These are phyloP conservation scores for Brachionus manjavacas DNA, from an alignment of 1,140 invertebrate genomes.

Conservation along the genomic window DNA sequence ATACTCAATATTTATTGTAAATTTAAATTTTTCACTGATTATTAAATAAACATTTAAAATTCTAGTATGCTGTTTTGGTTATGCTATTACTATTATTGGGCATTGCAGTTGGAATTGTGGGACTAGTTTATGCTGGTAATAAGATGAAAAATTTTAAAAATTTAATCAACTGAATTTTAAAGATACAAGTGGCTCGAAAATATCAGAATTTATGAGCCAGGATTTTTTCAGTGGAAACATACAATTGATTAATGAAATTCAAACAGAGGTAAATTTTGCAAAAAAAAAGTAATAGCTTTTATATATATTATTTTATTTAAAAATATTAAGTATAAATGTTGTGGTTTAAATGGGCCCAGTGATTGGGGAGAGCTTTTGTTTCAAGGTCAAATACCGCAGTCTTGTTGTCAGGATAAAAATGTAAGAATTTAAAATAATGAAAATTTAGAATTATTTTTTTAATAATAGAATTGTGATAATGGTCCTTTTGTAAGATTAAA, in stretches of 20 bases:
- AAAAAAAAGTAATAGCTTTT: no score
- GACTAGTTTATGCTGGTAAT: background rate
- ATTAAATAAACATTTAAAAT: background rate
- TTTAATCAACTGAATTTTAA: background rate
- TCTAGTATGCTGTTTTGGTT: background rate
- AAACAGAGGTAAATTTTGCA: background rate
- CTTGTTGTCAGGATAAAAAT: background rate
- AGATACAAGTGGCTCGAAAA: background rate
- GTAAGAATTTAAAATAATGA: background rate
- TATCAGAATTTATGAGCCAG: background rate
- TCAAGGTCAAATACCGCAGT: background rate
- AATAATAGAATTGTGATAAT: background rate
- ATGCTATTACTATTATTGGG: background rate
- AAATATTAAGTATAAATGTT: constrained; percentile 19
- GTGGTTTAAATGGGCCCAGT: background rate
- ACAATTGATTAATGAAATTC: background rate
- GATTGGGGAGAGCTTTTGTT: background rate
- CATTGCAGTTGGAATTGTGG: background rate
- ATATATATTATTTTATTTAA: no score
- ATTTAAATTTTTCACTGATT: background rate
- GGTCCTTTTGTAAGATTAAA: background rate
- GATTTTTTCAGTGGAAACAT: background rate
- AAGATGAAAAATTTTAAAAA: background rate
- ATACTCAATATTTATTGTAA: background rate
- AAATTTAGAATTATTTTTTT: background rate